phyloP scores from a whole-genome alignment of 2,797 vertebrate species.

The Micropoecilia bifurca region DNA sequence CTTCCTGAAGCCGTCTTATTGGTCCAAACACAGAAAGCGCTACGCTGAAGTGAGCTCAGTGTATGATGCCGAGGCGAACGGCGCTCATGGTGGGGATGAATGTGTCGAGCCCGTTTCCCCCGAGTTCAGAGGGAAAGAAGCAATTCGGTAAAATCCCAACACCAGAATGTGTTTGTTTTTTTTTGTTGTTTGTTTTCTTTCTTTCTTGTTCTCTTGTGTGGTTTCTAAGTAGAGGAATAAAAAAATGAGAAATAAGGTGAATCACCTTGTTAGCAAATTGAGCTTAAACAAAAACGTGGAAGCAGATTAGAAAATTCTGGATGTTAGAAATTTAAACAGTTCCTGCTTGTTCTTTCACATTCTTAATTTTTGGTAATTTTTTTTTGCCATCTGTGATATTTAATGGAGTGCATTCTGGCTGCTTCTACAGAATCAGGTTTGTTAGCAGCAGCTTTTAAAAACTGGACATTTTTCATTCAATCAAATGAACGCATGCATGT shows the following conservation, averaged over 20 bases:
- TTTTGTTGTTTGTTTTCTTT: neutral
- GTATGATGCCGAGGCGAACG: conserved; percentile 85
- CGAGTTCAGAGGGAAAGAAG: conserved; percentile 94
- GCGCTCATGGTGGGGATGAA: conserved; percentile 79
- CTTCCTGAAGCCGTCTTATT: conserved; percentile 95
- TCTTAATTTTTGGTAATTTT: neutral
- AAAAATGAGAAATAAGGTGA: neutral
- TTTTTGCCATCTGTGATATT: neutral
- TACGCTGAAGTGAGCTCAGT: conserved; percentile 87
- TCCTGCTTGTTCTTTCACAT: neutral
- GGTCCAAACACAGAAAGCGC: conserved; percentile 88
- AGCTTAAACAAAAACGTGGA: neutral
- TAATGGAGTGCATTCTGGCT: neutral
- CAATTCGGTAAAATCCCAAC: conserved; percentile 87
- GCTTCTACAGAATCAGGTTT: neutral
- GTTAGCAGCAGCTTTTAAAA: neutral
- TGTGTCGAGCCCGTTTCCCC: conserved; percentile 87
- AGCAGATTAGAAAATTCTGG: neutral
- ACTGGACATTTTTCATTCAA: neutral
- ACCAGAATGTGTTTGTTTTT: neutral
- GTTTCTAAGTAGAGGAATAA: neutral
- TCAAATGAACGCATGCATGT: neutral
- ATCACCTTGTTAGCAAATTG: neutral
- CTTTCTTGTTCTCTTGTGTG: neutral
- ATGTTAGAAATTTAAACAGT: neutral